Evolutionary conservation across 2,888 invertebrate species (phyloP).

Genomic region (Watsonalla binaria): DNA sequence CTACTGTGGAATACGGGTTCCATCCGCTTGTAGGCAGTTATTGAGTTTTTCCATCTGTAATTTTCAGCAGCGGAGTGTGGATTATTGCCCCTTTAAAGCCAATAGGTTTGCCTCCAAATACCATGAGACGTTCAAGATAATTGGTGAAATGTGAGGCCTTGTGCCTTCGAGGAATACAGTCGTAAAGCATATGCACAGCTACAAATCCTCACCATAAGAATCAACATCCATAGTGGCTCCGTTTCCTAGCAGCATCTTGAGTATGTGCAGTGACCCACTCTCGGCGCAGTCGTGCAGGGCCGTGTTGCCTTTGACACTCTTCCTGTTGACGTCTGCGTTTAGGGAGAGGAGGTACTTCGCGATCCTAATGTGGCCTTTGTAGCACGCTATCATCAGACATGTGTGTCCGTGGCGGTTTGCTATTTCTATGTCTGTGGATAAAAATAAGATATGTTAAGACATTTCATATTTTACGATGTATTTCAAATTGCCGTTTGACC

Average conservation of each 20-base stretch:
- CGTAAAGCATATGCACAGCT: too few relatives aligned
- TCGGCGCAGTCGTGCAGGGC: constrained; percentile 99
- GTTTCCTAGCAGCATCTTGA: constrained; percentile 91
- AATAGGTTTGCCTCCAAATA: too few relatives aligned
- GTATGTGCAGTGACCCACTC: constrained; percentile 94
- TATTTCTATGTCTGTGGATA: constrained; percentile 91
- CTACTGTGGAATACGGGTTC: too few relatives aligned
- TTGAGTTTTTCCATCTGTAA: too few relatives aligned
- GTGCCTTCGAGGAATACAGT: too few relatives aligned
- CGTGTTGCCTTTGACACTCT: constrained; percentile 95
- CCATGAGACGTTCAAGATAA: too few relatives aligned
- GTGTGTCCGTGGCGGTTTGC: constrained; percentile 98
- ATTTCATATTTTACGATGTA: too few relatives aligned
- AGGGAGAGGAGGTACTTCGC: constrained; percentile 91
- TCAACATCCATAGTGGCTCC: constrained; percentile 96
- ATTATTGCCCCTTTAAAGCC: too few relatives aligned
- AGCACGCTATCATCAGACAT: constrained; percentile 98
- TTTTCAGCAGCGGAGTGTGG: too few relatives aligned
- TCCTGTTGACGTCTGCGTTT: constrained; percentile 95
- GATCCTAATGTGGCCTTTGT: constrained; percentile 95
- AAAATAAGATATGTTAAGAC: constrained; percentile 1
- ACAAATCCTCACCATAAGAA: constrained; percentile 85
- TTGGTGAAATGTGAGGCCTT: too few relatives aligned
- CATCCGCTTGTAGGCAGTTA: too few relatives aligned
- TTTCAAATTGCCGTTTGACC: too few relatives aligned